Percentiles rank a stretch among this genome's conserved stretches.
phyloP scores from a whole-genome alignment of 2,888 invertebrate genomes.

The Drosophila barbarae region DNA sequence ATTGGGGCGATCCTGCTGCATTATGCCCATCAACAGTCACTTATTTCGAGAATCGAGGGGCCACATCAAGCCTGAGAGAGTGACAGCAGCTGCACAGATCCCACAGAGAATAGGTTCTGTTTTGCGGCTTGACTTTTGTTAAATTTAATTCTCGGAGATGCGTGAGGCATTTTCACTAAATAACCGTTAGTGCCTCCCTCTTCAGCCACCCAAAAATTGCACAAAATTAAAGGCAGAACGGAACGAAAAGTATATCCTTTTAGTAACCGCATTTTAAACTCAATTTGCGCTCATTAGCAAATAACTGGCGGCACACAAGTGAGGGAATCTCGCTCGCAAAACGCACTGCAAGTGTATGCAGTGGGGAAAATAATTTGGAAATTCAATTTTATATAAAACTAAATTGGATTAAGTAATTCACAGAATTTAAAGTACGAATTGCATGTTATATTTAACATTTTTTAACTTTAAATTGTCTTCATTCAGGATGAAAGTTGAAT shows the following conservation, averaged over 20 bases:
- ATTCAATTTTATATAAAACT: neutral
- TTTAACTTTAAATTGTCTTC: neutral
- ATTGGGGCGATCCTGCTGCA: constrained; percentile 60
- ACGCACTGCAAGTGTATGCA: constrained; percentile 22
- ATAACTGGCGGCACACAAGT: constrained; percentile 56
- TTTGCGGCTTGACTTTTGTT: constrained; percentile 53
- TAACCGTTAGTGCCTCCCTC: constrained; percentile 34
- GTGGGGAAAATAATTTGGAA: neutral
- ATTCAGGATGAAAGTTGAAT: too few relatives aligned
- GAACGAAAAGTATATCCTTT: constrained; percentile 48
- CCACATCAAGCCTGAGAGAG: constrained; percentile 39
- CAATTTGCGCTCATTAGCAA: constrained; percentile 72
- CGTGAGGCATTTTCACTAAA: constrained; percentile 49
- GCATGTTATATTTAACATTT: neutral
- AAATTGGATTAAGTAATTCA: too few relatives aligned
- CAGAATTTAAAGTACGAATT: neutral
- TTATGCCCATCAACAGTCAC: constrained; percentile 65
- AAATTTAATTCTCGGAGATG: constrained; percentile 68
- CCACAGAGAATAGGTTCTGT: constrained; percentile 13
- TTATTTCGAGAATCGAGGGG: constrained; percentile 50
- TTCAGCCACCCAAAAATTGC: constrained; percentile 7
- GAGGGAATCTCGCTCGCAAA: constrained; percentile 54
- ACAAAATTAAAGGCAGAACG: constrained; percentile 6
- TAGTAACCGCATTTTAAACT: constrained; percentile 64
- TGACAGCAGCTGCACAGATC: constrained; percentile 68